Base-by-base conservation (phyloP, 2,797 vertebrate species). In the Scomberomorus guttatus region DNA sequence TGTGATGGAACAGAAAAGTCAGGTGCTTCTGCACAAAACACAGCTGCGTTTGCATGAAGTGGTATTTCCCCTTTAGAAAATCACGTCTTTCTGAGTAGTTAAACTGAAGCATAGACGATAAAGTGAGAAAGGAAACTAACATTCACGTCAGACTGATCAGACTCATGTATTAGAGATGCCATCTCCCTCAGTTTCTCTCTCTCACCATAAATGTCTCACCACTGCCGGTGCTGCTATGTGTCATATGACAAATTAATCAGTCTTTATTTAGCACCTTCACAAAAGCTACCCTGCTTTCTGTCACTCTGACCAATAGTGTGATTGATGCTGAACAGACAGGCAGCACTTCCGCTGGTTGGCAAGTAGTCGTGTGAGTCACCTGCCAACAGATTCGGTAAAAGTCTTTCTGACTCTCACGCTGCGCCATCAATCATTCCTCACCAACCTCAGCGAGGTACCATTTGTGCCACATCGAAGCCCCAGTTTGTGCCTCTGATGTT, bases 311-410 rank as follows among this genome's bases (percentile, higher is more conserved):
- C 39, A 22, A 1, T 65, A 18, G 18, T 66, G 69, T 72, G 77
- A 81, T 64, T 78, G 70, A 82, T 71, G 82, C 66, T 71, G 69
- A 87, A 74, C 85, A 90, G 60, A 69, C 61, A 63, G 61, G 44
- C 74, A 51, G 29, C 62, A 13, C 74, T 86, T 87, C 76, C 6
- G n/a, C 57, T 73, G 24, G 44, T 37, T 66, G 61, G 78, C 68
- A 37, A 48, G 59, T 58, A 25, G 48, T 61, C 62, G 51, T 52
- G 42, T 61, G 61, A 89, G 68, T 79, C 89, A 81, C 77, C 71
- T 81, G 79, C 65, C 86, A 76, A 34, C 56, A 46, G 10, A 32
- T 72, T 34, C 44, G 25, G 22, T 65, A 29, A 68, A 83, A 86
- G 48, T 66, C 66, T 70, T 15, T 69, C 18, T 25, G 63, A 12